These are phyloP conservation scores for Listrodromus nycthemerus DNA, from an alignment of 2,888 invertebrate species.

Conservation along the genomic window DNA sequence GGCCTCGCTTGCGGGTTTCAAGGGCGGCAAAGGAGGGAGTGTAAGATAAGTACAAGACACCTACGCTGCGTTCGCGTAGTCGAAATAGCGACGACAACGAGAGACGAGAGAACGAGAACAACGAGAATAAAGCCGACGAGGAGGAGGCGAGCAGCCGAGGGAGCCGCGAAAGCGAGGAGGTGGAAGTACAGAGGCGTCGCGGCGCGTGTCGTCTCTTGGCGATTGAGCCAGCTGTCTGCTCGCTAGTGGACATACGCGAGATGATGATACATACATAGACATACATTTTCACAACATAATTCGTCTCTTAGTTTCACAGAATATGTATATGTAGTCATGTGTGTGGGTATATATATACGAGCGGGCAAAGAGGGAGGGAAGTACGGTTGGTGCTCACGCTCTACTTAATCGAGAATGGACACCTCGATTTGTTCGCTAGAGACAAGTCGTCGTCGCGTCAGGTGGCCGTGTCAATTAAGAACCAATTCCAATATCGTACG, in stretches of 20 bases:
- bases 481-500: not conserved
- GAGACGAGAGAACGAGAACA: conserved; percentile 67
- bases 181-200: conserved; percentile 68
- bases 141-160: not conserved
- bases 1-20: conserved; percentile 33
- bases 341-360: not conserved
- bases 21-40: conserved; percentile 28
- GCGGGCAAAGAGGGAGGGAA: not conserved
- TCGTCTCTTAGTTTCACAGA: conserved; percentile 23
- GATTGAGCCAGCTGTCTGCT: conserved; percentile 48
- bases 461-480: not conserved
- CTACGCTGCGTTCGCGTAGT: conserved; percentile 38
- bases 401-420: conserved; percentile 7
- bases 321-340: not conserved
- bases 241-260: conserved; percentile 29
- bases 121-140: conserved; percentile 41
- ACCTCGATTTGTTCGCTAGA: not conserved
- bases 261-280: conserved; percentile 34
- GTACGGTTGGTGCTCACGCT: not conserved
- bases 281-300: conserved; percentile 45
- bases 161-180: not conserved
- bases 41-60: conserved; percentile 23
- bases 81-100: conserved; percentile 52
- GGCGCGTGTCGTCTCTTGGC: conserved; percentile 47
- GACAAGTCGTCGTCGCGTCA: not conserved